Evolutionary conservation across 2,888 invertebrate genomes (phyloP).

Genomic region (Sphaeridia pumilis): DNA sequence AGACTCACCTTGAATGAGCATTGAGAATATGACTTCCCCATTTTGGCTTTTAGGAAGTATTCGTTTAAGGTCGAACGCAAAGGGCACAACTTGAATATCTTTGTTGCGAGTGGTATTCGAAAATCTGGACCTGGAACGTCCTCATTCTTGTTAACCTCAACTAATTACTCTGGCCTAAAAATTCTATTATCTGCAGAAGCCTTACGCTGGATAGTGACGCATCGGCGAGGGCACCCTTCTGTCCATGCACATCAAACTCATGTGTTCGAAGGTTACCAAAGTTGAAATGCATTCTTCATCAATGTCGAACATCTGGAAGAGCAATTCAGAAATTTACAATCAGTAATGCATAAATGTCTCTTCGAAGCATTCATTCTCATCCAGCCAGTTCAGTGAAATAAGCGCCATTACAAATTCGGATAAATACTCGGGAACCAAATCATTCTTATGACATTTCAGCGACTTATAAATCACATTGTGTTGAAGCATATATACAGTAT

Average conservation of each 20-base stretch:
- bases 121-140: too few relatives aligned
- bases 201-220: slow-evolving; percentile 36
- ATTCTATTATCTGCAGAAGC: too few relatives aligned
- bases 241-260: slow-evolving; percentile 51
- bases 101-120: too few relatives aligned
- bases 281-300: slow-evolving; percentile 58
- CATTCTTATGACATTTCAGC: slow-evolving; percentile 63
- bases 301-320: slow-evolving; percentile 53
- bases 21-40: slow-evolving; percentile 57
- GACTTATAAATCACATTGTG: too few relatives aligned
- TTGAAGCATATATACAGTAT: too few relatives aligned
- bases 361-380: too few relatives aligned
- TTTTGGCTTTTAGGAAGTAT: slow-evolving; percentile 57
- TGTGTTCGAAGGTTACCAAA: slow-evolving; percentile 56
- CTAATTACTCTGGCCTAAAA: too few relatives aligned
- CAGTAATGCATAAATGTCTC: too few relatives aligned
- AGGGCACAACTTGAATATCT: slow-evolving; percentile 49
- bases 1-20: slow-evolving; percentile 49
- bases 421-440: slow-evolving; percentile 48
- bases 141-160: too few relatives aligned
- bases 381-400: too few relatives aligned
- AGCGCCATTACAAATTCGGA: slow-evolving; percentile 44
- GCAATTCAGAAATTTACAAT: too few relatives aligned
- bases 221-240: slow-evolving; percentile 34
- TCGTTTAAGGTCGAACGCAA: slow-evolving; percentile 53